Percentiles rank a stretch among this genome's conserved stretches.
phyloP scores from a whole-genome alignment of 2,888 invertebrate genomes.

The Ommatoiulus sabulosus region DNA sequence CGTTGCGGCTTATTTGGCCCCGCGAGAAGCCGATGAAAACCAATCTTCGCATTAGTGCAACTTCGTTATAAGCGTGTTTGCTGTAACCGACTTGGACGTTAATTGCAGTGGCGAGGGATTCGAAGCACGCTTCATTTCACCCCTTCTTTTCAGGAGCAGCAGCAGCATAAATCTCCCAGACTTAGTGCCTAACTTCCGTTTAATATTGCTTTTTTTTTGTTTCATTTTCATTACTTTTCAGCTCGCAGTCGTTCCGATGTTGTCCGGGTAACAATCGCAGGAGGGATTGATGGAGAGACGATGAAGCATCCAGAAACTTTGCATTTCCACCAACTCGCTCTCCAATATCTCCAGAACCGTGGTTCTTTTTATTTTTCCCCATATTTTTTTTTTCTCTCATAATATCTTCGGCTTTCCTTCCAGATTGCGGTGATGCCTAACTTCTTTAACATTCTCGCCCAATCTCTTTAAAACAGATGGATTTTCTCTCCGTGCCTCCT shows the following conservation, averaged over 20 bases:
- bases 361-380: not conserved
- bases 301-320: not conserved
- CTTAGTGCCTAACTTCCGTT: not conserved
- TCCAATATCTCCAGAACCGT: not conserved
- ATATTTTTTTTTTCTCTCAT: not conserved
- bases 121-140: not conserved
- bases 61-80: too few relatives aligned
- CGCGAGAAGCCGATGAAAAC: too few relatives aligned
- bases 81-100: too few relatives aligned
- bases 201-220: constrained; percentile 24
- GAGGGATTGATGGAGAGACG: not conserved
- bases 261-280: not conserved
- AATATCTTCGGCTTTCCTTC: not conserved
- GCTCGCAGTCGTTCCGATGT: not conserved
- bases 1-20: too few relatives aligned
- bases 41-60: too few relatives aligned
- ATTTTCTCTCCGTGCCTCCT: not conserved
- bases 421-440: not conserved
- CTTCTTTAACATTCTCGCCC: not conserved
- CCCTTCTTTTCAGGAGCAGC: not conserved
- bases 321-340: not conserved
- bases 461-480: constrained; percentile 1
- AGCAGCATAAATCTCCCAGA: not conserved
- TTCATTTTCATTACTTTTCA: not conserved
- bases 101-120: too few relatives aligned